Conservation (phyloP, 2,797 vertebrate species). For the Oophaga sylvatica region DNA sequence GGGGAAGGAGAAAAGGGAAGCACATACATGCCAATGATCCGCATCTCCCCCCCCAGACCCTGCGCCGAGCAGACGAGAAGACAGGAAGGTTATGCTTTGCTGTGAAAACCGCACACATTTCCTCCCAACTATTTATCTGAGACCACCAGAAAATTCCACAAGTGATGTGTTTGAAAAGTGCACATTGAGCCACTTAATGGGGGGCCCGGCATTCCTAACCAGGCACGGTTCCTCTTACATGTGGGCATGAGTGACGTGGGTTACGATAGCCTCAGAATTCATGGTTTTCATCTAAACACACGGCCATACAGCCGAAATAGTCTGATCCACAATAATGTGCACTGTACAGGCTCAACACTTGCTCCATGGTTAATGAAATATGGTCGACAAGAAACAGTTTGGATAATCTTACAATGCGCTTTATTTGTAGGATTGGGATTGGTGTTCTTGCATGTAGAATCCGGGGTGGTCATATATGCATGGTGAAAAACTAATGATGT, state of each 20-base stretch:
- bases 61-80: conserved; percentile 55
- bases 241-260: conserved; percentile 75
- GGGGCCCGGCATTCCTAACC: conserved; percentile 55
- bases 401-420: not conserved
- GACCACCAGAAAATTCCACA: conserved; percentile 46
- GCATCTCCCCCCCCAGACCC: conserved; percentile 47
- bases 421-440: not conserved
- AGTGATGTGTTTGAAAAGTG: conserved; percentile 54
- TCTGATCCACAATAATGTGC: not conserved
- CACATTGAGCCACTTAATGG: conserved; percentile 56
- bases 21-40: conserved; percentile 53
- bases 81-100: conserved; percentile 60
- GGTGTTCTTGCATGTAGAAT: not conserved
- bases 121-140: conserved; percentile 7
- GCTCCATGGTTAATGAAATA: not conserved
- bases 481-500: not conserved
- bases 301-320: not conserved
- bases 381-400: not conserved
- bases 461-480: too few relatives aligned
- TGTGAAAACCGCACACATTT: conserved; percentile 40
- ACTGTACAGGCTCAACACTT: not conserved
- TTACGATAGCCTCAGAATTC: conserved; percentile 69
- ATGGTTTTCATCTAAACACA: conserved; percentile 60
- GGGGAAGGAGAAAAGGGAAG: conserved; percentile 42
- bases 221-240: conserved; percentile 69